phyloP scores from a whole-genome alignment of 1,140 invertebrate genomes.

The Drosophila prosaltans region DNA sequence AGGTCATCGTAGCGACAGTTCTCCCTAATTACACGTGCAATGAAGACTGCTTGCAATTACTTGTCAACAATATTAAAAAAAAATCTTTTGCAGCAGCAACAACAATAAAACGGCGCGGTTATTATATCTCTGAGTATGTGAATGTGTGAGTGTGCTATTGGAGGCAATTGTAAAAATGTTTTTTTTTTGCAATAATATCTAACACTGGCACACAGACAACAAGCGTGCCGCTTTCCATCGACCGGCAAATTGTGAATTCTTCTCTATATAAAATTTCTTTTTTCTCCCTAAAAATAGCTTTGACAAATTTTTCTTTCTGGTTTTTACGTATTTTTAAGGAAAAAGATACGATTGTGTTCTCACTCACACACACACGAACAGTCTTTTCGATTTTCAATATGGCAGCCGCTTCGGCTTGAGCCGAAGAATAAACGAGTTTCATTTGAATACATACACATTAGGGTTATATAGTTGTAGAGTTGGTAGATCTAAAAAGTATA shows the following conservation, averaged over 20 bases:
- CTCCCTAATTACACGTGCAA: constrained; percentile 35
- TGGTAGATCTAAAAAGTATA: background rate
- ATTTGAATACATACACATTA: background rate
- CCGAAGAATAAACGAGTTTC: constrained; percentile 13
- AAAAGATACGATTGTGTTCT: constrained; percentile 42
- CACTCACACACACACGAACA: constrained; percentile 39
- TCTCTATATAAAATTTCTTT: background rate
- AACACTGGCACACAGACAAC: constrained; percentile 27
- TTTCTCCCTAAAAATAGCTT: background rate
- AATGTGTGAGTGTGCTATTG: constrained; percentile 4
- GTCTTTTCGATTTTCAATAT: constrained; percentile 56
- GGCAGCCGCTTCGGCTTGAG: constrained; percentile 55
- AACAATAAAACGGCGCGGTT: constrained; percentile 2
- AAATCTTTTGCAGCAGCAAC: constrained; percentile 4
- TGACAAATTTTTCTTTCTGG: constrained; percentile 4
- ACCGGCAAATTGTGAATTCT: constrained; percentile 8
- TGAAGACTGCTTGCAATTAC: background rate
- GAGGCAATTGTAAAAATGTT: background rate
- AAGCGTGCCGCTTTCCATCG: background rate
- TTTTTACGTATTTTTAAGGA: background rate
- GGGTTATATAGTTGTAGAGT: background rate
- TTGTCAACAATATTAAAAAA: constrained; percentile 1
- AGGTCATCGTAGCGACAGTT: constrained; percentile 34
- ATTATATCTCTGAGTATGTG: background rate
- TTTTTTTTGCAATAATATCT: constrained; percentile 30